Evolutionary conservation across 2,888 invertebrate genomes (phyloP).

Genomic region (Gymnosoma rotundatum): DNA sequence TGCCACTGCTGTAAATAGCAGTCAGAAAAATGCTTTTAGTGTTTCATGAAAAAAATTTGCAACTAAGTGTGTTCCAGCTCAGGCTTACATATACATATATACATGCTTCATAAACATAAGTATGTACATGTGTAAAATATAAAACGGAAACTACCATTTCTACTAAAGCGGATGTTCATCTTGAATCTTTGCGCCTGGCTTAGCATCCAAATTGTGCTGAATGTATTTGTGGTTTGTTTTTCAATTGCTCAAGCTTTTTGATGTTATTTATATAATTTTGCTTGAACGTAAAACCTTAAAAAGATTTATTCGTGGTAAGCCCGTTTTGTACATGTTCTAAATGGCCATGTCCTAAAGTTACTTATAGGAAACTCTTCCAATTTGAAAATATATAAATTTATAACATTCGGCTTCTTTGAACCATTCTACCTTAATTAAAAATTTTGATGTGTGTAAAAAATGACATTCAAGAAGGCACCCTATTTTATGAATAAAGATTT

Average conservation of each 20-base stretch:
- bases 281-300: no score
- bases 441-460: no score
- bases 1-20: neutral
- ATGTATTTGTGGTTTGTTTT: slow-evolving; percentile 42
- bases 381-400: no score
- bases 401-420: no score
- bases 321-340: no score
- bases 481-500: no score
- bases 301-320: no score
- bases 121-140: neutral
- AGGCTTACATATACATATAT: no score
- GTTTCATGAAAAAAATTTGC: slow-evolving; percentile 22
- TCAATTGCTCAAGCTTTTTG: neutral
- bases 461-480: no score
- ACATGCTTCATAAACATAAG: neutral
- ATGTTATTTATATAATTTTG: slow-evolving; percentile 8
- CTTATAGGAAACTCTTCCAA: no score
- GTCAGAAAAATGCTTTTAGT: slow-evolving; percentile 34
- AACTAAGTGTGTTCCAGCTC: slow-evolving; percentile 30
- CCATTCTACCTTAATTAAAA: no score
- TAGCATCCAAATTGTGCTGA: slow-evolving; percentile 67
- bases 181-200: slow-evolving; percentile 62
- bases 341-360: no score
- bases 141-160: slow-evolving; percentile 64
- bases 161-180: slow-evolving; percentile 62